phyloP scores from a whole-genome alignment of 2,797 vertebrate species.

The Parotocinclus haroldoi region DNA sequence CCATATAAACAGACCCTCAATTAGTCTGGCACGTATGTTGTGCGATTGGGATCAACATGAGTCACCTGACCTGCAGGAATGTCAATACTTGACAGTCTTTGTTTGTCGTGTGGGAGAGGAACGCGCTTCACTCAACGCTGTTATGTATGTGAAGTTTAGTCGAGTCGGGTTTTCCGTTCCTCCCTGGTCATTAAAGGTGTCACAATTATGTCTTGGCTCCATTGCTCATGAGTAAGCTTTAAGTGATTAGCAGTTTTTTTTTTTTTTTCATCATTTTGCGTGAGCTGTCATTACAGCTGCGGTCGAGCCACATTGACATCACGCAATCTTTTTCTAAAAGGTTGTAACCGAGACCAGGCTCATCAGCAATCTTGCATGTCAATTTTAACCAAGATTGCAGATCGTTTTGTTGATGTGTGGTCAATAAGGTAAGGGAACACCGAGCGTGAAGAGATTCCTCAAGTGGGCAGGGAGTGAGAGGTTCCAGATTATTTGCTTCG shows the following conservation, averaged over 20 bases:
- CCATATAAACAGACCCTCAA: constrained; percentile 6
- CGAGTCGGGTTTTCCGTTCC: not conserved
- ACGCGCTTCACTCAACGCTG: constrained; percentile 4
- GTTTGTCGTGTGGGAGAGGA: constrained; percentile 2
- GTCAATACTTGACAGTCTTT: not conserved
- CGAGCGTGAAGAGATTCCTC: too few species aligned
- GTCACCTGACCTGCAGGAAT: constrained; percentile 2
- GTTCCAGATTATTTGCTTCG: too few species aligned
- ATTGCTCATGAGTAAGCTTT: not conserved
- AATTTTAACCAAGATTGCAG: too few species aligned
- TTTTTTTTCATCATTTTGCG: not conserved
- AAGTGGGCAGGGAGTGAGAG: too few species aligned
- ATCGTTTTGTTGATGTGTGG: too few species aligned
- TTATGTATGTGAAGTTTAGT: not conserved
- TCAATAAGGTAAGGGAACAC: too few species aligned
- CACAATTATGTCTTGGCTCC: not conserved
- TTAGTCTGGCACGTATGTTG: constrained; percentile 3
- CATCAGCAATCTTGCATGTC: too few species aligned
- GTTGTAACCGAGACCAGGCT: too few species aligned
- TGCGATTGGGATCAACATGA: not conserved
- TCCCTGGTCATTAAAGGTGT: not conserved
- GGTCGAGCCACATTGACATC: not conserved
- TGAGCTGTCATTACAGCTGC: not conserved
- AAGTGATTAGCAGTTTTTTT: not conserved
- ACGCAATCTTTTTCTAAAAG: too few species aligned